Evolutionary conservation across 2,113 vertebrate species (phyloP).

Genomic region (Thamnaconus septentrionalis): DNA sequence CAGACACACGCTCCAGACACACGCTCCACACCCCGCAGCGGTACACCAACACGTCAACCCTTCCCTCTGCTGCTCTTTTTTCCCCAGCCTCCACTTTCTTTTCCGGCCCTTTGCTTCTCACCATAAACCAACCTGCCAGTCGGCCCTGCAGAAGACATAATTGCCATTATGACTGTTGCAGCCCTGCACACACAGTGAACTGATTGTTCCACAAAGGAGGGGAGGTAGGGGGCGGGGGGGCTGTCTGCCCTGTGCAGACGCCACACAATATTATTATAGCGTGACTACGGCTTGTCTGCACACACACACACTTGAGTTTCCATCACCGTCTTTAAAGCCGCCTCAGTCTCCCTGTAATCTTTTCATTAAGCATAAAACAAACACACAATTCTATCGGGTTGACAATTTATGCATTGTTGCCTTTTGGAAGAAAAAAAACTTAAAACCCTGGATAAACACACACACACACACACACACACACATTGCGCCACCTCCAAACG

Average conservation of each 20-base stretch:
- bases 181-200: conserved; percentile 56
- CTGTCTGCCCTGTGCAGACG: conserved; percentile 61
- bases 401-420: conserved; percentile 32
- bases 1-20: conserved; percentile 8
- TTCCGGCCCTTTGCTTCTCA: conserved; percentile 44
- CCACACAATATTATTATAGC: conserved; percentile 65
- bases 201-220: conserved; percentile 59
- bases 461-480: conserved; percentile 14
- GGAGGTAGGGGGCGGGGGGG: conserved; percentile 44
- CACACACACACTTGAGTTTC: not conserved
- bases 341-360: conserved; percentile 42
- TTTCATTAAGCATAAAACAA: conserved; percentile 49
- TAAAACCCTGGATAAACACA: conserved; percentile 54
- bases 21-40: conserved; percentile 65
- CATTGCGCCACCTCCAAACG: conserved; percentile 48
- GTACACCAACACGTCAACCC: conserved; percentile 44
- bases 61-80: conserved; percentile 6
- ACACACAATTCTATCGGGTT: conserved; percentile 48
- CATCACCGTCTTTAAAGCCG: conserved; percentile 26
- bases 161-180: conserved; percentile 63
- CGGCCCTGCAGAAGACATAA: conserved; percentile 55
- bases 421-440: conserved; percentile 17
- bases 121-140: conserved; percentile 44
- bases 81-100: not conserved
- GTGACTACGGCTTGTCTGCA: conserved; percentile 62